Conservation (phyloP, 2,888 invertebrate species). For the Chesias legatella region DNA sequence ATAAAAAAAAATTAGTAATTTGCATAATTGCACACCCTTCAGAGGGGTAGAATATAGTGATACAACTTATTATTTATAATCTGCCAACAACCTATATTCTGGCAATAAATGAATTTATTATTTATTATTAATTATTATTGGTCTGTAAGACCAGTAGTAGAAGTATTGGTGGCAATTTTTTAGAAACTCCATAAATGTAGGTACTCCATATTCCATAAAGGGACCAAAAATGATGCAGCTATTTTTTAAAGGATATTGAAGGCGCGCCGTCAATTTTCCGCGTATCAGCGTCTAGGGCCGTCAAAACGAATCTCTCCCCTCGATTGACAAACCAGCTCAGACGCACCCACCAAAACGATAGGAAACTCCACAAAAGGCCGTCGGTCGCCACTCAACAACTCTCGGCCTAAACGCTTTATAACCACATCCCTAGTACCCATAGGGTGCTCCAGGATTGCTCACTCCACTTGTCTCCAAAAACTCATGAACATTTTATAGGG, state of each 20-base stretch:
- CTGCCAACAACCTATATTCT: too few species aligned
- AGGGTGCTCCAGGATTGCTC: slow-evolving; percentile 68
- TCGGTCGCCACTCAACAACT: slow-evolving; percentile 61
- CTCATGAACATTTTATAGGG: slow-evolving; percentile 63
- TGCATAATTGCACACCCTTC: too few species aligned
- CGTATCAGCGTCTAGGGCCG: slow-evolving; percentile 51
- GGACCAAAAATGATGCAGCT: too few species aligned
- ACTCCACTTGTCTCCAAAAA: slow-evolving; percentile 79
- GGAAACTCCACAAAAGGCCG: slow-evolving; percentile 75
- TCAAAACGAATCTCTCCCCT: slow-evolving; percentile 61
- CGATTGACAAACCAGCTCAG: slow-evolving; percentile 74
- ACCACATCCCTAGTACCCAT: slow-evolving; percentile 73
- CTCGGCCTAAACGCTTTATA: slow-evolving; percentile 79
- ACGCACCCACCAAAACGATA: slow-evolving; percentile 69
- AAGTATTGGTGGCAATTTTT: too few species aligned
- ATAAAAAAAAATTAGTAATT: too few species aligned
- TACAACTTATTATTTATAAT: too few species aligned
- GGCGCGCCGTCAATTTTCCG: slow-evolving; percentile 42
- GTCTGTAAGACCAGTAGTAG: too few species aligned
- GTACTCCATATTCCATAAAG: too few species aligned
- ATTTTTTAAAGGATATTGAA: background rate
- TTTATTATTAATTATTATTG: too few species aligned
- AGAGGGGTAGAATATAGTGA: too few species aligned
- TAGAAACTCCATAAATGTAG: too few species aligned
- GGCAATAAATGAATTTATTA: too few species aligned